These are phyloP conservation scores for Cotesia congregata DNA, from an alignment of 2,888 invertebrate species.

Conservation along the genomic window DNA sequence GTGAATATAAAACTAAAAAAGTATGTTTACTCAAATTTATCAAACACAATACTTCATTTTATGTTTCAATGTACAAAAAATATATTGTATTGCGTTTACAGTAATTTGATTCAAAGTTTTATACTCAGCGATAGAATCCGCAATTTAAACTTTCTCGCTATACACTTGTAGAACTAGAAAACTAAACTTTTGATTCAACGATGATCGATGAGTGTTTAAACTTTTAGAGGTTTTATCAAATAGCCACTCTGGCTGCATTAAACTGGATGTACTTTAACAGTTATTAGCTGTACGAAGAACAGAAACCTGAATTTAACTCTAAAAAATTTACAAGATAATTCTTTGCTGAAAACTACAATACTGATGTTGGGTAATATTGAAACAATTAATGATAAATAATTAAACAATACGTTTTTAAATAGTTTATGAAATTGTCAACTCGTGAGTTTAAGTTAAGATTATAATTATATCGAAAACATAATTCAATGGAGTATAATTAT, in stretches of 20 bases:
- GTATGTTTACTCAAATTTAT: not conserved
- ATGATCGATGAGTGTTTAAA: not conserved
- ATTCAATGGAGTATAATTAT: not conserved
- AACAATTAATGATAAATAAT: too few species aligned
- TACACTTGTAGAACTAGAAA: not conserved
- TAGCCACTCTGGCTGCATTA: not conserved
- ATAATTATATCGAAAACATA: not conserved
- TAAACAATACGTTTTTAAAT: not conserved
- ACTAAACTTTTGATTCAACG: not conserved
- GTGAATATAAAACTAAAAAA: not conserved
- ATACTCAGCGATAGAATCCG: not conserved
- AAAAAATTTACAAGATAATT: too few species aligned
- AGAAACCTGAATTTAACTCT: not conserved
- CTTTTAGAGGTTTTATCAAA: not conserved
- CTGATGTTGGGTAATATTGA: too few species aligned
- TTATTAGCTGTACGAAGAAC: not conserved
- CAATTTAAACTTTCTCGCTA: not conserved
- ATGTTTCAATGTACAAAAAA: not conserved
- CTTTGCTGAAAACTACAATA: too few species aligned
- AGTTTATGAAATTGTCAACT: not conserved
- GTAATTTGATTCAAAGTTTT: not conserved
- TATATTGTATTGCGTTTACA: not conserved
- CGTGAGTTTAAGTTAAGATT: not conserved
- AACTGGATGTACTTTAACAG: not conserved
- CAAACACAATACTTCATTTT: not conserved